phyloP scores from a whole-genome alignment of 2,797 vertebrate genomes.

The Anolis apletophallus region DNA sequence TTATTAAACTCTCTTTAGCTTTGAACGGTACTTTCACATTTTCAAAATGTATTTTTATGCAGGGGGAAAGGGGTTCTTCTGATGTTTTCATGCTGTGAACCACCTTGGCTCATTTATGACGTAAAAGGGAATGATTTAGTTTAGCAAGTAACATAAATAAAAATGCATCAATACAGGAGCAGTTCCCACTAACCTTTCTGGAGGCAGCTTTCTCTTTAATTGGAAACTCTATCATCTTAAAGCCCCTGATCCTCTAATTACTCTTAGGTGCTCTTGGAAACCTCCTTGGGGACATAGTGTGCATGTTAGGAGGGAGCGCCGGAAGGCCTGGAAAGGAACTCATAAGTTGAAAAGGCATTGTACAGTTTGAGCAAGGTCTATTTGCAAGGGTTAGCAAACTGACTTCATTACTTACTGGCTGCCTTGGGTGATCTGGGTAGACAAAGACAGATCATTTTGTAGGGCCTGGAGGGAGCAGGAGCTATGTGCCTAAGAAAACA shows the following conservation, averaged over 20 bases:
- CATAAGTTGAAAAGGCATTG: constrained; percentile 69
- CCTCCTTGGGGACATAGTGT: not conserved
- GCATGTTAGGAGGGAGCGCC: not conserved
- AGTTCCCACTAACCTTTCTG: not conserved
- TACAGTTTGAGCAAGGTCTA: constrained; percentile 49
- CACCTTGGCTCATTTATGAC: not conserved
- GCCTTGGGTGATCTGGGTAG: constrained; percentile 67
- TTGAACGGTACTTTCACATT: not conserved
- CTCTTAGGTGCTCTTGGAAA: constrained; percentile 29
- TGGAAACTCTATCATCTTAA: constrained; percentile 5
- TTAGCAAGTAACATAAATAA: constrained; percentile 28
- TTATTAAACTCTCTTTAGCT: not conserved
- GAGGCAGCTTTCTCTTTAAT: not conserved
- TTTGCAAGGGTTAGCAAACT: constrained; percentile 65
- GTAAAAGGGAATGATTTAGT: not conserved
- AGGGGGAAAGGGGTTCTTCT: not conserved
- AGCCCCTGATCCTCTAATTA: constrained; percentile 1
- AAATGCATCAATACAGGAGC: constrained; percentile 16
- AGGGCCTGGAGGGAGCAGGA: constrained; percentile 61
- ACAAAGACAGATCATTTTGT: constrained; percentile 75
- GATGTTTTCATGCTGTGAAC: not conserved
- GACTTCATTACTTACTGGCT: constrained; percentile 71
- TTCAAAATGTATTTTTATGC: not conserved
- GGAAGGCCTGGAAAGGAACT: constrained; percentile 39
- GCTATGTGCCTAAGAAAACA: constrained; percentile 74